A percentile compares a stretch with the other conserved stretches of the same genome.
Evolutionary conservation across 2,797 vertebrate genomes (phyloP).

Genomic region (Enteromius paludinosus): DNA sequence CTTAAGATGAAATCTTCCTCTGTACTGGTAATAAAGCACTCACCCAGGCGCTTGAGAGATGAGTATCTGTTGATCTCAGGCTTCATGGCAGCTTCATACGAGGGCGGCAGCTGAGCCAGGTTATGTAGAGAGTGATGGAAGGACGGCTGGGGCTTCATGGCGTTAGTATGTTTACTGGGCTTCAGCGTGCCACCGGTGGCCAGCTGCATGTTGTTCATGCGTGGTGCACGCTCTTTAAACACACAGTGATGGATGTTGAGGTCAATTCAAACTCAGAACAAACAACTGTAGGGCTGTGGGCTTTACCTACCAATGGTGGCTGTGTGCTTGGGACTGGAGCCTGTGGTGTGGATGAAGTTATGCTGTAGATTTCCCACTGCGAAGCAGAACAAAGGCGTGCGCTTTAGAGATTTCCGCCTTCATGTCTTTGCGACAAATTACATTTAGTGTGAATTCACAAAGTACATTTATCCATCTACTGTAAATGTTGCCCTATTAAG

Average conservation of each 20-base stretch:
- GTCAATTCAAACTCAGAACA: neutral
- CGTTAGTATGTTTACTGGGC: constrained; percentile 88
- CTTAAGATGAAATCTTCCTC: constrained; percentile 16
- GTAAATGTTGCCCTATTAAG: constrained; percentile 40
- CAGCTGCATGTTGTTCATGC: constrained; percentile 85
- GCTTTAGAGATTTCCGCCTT: neutral
- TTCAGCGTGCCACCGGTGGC: constrained; percentile 83
- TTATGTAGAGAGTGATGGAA: constrained; percentile 93
- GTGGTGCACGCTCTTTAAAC: constrained; percentile 77
- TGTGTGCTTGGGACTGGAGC: constrained; percentile 87
- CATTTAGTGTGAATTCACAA: neutral
- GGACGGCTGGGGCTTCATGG: constrained; percentile 81
- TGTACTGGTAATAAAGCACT: constrained; percentile 58
- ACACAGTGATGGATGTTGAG: constrained; percentile 49
- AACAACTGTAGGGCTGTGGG: neutral
- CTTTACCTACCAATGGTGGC: constrained; percentile 80
- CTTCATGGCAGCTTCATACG: constrained; percentile 90
- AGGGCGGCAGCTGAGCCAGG: constrained; percentile 90
- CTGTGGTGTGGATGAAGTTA: constrained; percentile 88
- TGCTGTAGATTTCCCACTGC: constrained; percentile 90
- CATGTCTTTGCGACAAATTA: constrained; percentile 4
- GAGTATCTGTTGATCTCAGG: constrained; percentile 90
- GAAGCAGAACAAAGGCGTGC: constrained; percentile 67
- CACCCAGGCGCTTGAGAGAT: constrained; percentile 90
- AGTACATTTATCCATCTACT: constrained; percentile 2